Base-by-base conservation (phyloP, 2,113 vertebrate species). In the Noctilio leporinus region DNA sequence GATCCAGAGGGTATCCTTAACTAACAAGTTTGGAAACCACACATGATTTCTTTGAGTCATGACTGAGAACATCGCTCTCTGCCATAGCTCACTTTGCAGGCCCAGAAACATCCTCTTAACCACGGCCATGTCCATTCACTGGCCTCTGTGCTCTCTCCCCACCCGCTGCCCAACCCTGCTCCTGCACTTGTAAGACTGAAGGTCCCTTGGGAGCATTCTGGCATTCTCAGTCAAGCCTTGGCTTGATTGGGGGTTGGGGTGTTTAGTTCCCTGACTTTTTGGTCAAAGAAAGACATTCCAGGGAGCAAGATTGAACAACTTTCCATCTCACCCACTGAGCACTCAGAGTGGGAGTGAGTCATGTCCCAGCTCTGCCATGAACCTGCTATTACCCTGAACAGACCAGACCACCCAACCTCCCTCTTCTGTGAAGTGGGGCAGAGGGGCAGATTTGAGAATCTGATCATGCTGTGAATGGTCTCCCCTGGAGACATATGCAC, bases 221-320 rank as follows among this genome's bases (percentile, higher is more conserved):
- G 59, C 89, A 88, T 92, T 96, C 94, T 64, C 70, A 5, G 1
- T 64, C 70, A 5, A 1, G 0, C 67, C 22, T 95, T 82, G 43
- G 90, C 89, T 93, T 88, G n/a, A n/a, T 40, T 22, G 49, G 49
- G 43, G 15, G 33, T n/a, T 8, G 5, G 57, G n/a, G 51, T 88
- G 45, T 55, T 80, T 83, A 95, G 49, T 40, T 43, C 73, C 69
- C 97, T 97, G 96, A 20, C 43, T 93, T 78, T 77, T 65, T 20
- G 26, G 81, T 86, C 89, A 93, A 77, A 97, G 85, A 93, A 77
- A 97, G 85, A 7, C 78, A 30, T 96, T 97, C 93, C 40, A 49
- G 75, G 55, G 94, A 96, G 83, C 64, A 35, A 73, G 14, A 91
- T 97, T 97, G 59, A 96, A 89, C n/a, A 17, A 89, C 81, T 94